Percentiles rank a stretch among this genome's conserved stretches.
phyloP scores from a whole-genome alignment of 2,797 vertebrate genomes.

The Hylomyscus alleni region DNA sequence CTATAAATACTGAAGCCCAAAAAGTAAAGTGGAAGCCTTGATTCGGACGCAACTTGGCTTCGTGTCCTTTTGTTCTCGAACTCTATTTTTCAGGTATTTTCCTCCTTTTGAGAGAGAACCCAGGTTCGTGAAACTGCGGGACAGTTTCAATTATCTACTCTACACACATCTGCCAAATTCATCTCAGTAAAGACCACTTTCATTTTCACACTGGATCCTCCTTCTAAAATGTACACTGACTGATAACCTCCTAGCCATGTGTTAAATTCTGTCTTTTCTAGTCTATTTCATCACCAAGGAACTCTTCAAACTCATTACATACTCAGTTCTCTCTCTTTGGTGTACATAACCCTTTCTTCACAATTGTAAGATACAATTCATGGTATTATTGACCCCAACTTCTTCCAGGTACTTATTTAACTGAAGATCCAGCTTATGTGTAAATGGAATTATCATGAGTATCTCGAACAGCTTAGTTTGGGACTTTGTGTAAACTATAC shows the following conservation, averaged over 20 bases:
- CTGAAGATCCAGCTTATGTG: neutral
- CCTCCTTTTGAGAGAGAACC: no score
- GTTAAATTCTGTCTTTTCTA: neutral
- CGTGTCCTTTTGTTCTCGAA: no score
- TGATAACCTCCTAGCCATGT: neutral
- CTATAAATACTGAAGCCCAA: no score
- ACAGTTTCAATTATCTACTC: no score
- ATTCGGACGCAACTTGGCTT: no score
- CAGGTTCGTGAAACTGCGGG: no score
- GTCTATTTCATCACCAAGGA: constrained; percentile 1
- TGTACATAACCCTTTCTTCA: neutral
- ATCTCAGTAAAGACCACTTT: neutral
- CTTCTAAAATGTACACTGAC: neutral
- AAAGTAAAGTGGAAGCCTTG: no score
- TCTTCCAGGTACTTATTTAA: neutral
- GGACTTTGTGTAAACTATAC: neutral
- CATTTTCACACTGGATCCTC: neutral
- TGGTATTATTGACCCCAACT: neutral
- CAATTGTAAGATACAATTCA: constrained; percentile 5
- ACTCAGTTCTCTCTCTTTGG: neutral
- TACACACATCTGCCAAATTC: neutral
- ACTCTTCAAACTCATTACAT: neutral
- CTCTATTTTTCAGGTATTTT: no score
- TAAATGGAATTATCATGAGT: neutral
- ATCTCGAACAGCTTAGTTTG: neutral